Evolutionary conservation across 2,113 vertebrate species (phyloP).

Genomic region (Macroglossus sobrinus): DNA sequence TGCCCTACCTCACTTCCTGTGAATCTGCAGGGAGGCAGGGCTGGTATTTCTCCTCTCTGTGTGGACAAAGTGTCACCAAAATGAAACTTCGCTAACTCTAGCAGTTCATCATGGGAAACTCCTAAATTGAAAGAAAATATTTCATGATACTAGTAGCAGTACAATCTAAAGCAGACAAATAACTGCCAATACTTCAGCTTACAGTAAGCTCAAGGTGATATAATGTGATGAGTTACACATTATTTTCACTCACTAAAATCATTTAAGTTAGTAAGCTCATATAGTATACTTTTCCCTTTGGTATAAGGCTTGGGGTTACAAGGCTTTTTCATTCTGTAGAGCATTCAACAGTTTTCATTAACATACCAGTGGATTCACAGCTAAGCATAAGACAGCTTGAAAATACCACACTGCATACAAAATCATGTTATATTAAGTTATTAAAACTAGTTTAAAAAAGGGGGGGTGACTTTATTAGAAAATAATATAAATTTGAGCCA

Average conservation of each 20-base stretch:
- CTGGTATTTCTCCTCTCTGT: slow-evolving; percentile 87
- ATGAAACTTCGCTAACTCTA: slow-evolving; percentile 92
- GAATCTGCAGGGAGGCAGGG: slow-evolving; percentile 90
- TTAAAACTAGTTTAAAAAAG: neutral
- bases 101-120: slow-evolving; percentile 91
- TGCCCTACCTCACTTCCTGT: slow-evolving; percentile 95
- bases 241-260: neutral
- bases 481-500: neutral
- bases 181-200: neutral
- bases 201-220: neutral
- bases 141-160: neutral
- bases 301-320: neutral
- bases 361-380: neutral
- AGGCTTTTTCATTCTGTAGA: neutral
- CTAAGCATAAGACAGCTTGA: neutral
- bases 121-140: slow-evolving; percentile 83
- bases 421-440: neutral
- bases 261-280: neutral
- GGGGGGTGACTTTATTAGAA: neutral
- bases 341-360: neutral
- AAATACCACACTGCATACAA: neutral
- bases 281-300: neutral
- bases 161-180: neutral
- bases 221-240: neutral
- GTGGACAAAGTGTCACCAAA: slow-evolving; percentile 91